Evolutionary conservation across 2,888 invertebrate genomes (phyloP).

Genomic region (Aleiodes leptofemur): DNA sequence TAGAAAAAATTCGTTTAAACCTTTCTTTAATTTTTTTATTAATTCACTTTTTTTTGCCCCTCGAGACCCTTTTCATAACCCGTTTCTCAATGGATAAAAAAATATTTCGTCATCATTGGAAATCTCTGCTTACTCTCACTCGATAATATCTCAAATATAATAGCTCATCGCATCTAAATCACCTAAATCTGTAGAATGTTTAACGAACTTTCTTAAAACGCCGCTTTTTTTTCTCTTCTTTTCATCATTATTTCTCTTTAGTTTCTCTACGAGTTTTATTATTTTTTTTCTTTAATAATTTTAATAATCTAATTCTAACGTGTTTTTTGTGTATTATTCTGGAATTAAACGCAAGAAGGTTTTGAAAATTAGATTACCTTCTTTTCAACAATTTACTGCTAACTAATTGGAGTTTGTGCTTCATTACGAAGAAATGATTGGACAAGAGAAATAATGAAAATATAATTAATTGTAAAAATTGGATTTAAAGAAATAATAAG

Average conservation of each 20-base stretch:
- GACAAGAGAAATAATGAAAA: slow-evolving; percentile 28
- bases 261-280: not conserved
- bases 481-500: not conserved
- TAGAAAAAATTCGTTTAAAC: slow-evolving; percentile 38
- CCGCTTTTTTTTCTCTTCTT: too few species aligned
- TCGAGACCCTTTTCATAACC: not conserved
- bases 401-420: slow-evolving; percentile 38
- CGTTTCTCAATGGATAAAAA: slow-evolving; percentile 41
- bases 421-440: slow-evolving; percentile 36
- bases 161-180: slow-evolving; percentile 7
- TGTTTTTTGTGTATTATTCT: slow-evolving; percentile 20
- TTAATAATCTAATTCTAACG: slow-evolving; percentile 34
- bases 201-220: slow-evolving; percentile 3
- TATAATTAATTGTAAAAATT: slow-evolving; percentile 1
- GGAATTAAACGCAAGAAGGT: slow-evolving; percentile 38
- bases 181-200: slow-evolving; percentile 27
- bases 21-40: slow-evolving; percentile 11
- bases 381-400: not conserved
- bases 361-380: slow-evolving; percentile 1
- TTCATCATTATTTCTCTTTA: not conserved
- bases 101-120: slow-evolving; percentile 41
- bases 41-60: not conserved
- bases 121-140: slow-evolving; percentile 23
- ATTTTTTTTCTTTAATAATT: slow-evolving; percentile 5
- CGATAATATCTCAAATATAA: slow-evolving; percentile 8